phyloP scores from a whole-genome alignment of 92 coral and sea anemone species.

The Actinernus sp. region DNA sequence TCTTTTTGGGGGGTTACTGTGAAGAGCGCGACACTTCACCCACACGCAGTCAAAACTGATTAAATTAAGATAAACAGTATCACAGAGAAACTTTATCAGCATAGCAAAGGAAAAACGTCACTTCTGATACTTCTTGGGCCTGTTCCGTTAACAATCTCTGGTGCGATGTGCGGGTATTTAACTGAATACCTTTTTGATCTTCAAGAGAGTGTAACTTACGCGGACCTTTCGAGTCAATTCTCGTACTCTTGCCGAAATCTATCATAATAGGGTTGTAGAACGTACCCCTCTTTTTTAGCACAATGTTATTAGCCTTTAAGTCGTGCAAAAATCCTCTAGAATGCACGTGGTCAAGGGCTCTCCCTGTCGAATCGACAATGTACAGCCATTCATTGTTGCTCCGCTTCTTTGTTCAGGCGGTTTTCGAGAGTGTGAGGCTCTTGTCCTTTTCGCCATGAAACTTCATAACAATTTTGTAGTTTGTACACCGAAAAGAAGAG shows the following conservation, averaged over 20 bases:
- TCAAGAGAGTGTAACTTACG: too few relatives aligned
- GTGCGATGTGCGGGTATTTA: constrained; percentile 24
- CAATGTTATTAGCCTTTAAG: too few relatives aligned
- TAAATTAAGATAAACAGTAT: not conserved
- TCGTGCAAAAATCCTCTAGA: too few relatives aligned
- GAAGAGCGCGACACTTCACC: not conserved
- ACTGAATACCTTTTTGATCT: too few relatives aligned
- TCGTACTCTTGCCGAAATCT: too few relatives aligned
- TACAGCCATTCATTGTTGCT: constrained; percentile 11
- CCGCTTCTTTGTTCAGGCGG: not conserved
- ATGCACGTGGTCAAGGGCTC: too few relatives aligned
- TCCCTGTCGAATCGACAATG: constrained; percentile 3
- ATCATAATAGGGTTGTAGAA: constrained; percentile 1
- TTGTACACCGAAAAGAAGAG: constrained; percentile 8
- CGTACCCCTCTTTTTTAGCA: not conserved
- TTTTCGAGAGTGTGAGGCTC: constrained; percentile 1
- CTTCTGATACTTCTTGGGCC: not conserved
- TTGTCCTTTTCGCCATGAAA: too few relatives aligned
- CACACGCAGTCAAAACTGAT: not conserved
- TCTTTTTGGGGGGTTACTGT: too few relatives aligned
- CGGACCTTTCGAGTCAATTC: too few relatives aligned
- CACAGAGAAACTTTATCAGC: constrained; percentile 1
- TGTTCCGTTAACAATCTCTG: constrained; percentile 9
- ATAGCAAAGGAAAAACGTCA: constrained; percentile 15
- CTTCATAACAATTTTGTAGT: too few relatives aligned